These are phyloP conservation scores for Girardia tigrina DNA, from an alignment of 2,888 invertebrate species.

Conservation along the genomic window DNA sequence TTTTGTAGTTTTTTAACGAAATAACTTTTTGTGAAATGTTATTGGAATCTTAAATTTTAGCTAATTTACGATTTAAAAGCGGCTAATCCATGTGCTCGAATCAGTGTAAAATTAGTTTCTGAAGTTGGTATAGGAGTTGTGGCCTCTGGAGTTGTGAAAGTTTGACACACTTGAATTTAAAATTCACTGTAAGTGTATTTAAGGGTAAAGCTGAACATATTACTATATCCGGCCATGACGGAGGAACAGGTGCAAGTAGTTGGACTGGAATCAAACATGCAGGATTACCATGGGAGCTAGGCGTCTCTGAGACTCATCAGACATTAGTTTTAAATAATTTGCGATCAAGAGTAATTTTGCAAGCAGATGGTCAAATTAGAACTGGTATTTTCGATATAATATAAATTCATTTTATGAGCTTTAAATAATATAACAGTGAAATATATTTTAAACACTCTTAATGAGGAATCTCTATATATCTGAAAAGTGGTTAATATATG, in stretches of 20 bases:
- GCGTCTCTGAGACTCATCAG: slow-evolving; percentile 94
- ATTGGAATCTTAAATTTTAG: slow-evolving; percentile 54
- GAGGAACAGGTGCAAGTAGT: slow-evolving; percentile 92
- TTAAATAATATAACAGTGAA: too few species aligned
- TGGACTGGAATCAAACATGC: slow-evolving; percentile 98
- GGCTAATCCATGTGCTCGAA: slow-evolving; percentile 80
- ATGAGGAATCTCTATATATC: too few species aligned
- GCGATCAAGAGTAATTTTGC: slow-evolving; percentile 76
- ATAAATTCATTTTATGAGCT: too few species aligned
- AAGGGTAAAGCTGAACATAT: slow-evolving; percentile 94
- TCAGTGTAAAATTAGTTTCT: slow-evolving; percentile 91
- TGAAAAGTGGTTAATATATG: too few species aligned
- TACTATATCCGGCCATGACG: slow-evolving; percentile 95
- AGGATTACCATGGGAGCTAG: slow-evolving; percentile 94
- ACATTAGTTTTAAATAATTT: slow-evolving; percentile 80
- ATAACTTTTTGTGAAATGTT: not conserved
- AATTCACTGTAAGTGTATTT: not conserved
- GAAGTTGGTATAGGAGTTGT: slow-evolving; percentile 97
- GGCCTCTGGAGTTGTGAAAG: slow-evolving; percentile 94
- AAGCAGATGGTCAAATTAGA: slow-evolving; percentile 48
- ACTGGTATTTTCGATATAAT: too few species aligned
- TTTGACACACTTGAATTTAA: slow-evolving; percentile 44
- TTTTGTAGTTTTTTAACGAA: not conserved
- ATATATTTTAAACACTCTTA: too few species aligned
- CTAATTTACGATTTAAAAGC: slow-evolving; percentile 93